Evolutionary conservation across 2,797 vertebrate species (phyloP), one percentile per base, ranked within the genome.

Genomic region (Amazona ochrocephala): DNA sequence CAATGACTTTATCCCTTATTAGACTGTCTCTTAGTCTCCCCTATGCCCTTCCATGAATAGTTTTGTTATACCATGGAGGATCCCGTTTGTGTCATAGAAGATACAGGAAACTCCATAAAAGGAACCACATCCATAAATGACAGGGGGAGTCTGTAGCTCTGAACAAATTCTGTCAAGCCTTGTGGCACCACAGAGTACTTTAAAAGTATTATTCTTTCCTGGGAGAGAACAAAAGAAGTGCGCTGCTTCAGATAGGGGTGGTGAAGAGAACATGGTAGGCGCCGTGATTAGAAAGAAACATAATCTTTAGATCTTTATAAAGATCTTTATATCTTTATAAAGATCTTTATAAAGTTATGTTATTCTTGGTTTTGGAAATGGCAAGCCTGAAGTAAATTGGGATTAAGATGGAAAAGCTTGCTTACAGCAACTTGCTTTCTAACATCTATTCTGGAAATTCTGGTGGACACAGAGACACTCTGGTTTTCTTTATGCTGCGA

Each of bases 311-410:
- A 37, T 24, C 56, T 37, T 60, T 60, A 60, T 37, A 37, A 37
- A 37, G 44, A 37, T 37, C 37, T 60, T 34, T 60, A 37, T 60
- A 37, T 24, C 56, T 37, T 60, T 60, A 60, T 37, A 37, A 37
- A 37, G 44, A 92, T 90, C 86, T 95, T 92, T 95, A 94, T 47
- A 96, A 96, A 96, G 61, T 64, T 64, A 68, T 1, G 19, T 90
- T 93, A 87, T 87, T 95, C 81, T 95, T 75, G 15, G 58, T 45
- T 96, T 94, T 62, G 62, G 91, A 95, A 93, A 85, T 22, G 15
- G 62, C 79, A 94, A 90, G 34, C 34, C 60, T 62, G 24, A 62
- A 93, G 86, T 76, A 94, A 97, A 95, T 64, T 89, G n/a, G 65
- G 88, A 91, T 70, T 93, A 60, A 77, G 78, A 70, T 0, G 22